Base-by-base conservation (phyloP, 2,797 vertebrate genomes). In the Karalla daura region DNA sequence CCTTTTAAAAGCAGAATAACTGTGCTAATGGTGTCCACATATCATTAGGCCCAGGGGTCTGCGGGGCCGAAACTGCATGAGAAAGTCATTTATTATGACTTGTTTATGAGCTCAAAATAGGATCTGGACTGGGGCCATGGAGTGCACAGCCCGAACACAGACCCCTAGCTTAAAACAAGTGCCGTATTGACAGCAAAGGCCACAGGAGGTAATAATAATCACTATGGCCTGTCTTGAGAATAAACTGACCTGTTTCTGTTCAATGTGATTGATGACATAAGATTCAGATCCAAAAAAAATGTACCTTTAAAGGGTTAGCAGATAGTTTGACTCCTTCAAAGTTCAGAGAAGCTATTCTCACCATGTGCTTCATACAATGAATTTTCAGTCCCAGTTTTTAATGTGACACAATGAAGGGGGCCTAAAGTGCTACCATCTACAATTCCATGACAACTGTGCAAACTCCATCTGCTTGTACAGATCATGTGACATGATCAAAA, bases 21-120 rank as follows among this genome's bases (percentile, higher is more conserved):
- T 8, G 52, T 15, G 11, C 59, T 74, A 78, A 76, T 64, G 70
- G 70, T 77, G 62, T 66, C 70, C 64, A 69, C 59, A 63, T 74
- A 69, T 68, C 63, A 50, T 41, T 47, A 36, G 23, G 59, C 73
- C 43, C 55, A 15, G 30, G 58, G 74, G 60, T 49, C 46, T 44
- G 66, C 67, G 46, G 41, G 46, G 52, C 46, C 52, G 71, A 72
- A 80, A 81, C 63, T 83, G 53, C 65, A 64, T 41, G 45, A 74
- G 66, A 39, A 17, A 61, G 50, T 78, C 75, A 54, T 89, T 84
- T 83, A 84, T 81, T 80, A 79, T 35, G 49, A 71, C 63, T 76
- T 72, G 85, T 81, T 85, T 81, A 83, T 80, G 63, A 77, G 74
- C 67, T 67, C 5, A 23, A 65, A 87, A 75, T 68, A 63, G 58